These are phyloP conservation scores for Apodemus speciosus DNA, from an alignment of 2,113 vertebrate genomes.

Conservation along the genomic window DNA sequence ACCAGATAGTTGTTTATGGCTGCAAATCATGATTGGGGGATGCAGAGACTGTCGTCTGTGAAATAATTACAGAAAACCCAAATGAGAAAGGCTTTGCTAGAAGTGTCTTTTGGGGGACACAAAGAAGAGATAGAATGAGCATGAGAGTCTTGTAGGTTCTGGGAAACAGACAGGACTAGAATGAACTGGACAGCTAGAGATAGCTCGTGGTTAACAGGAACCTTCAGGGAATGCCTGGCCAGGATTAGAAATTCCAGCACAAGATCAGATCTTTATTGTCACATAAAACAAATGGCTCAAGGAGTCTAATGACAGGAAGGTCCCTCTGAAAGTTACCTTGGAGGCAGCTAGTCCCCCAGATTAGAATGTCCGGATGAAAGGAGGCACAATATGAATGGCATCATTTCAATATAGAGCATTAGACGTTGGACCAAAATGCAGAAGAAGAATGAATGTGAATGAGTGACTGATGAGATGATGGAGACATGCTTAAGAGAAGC, in stretches of 20 bases:
- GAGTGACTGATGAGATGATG: background rate
- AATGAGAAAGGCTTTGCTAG: constrained; percentile 22
- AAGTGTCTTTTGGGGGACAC: background rate
- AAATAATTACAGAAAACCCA: constrained; percentile 14
- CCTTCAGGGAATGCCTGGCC: background rate
- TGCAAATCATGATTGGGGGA: background rate
- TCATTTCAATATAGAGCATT: background rate
- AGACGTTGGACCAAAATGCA: background rate
- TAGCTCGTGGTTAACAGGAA: background rate
- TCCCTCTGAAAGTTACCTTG: background rate
- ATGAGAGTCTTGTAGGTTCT: background rate
- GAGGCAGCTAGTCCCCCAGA: background rate
- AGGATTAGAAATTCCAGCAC: constrained; percentile 21
- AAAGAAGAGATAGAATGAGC: background rate
- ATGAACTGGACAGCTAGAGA: background rate
- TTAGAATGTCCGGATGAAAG: background rate
- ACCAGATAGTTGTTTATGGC: background rate
- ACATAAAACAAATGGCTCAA: constrained; percentile 1
- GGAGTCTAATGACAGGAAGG: background rate
- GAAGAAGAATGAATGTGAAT: background rate
- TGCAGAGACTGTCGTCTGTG: background rate
- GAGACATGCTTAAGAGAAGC: background rate
- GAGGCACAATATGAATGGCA: background rate
- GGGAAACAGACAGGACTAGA: background rate
- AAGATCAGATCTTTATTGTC: constrained; percentile 36